Percentiles rank a stretch among this genome's conserved stretches.
Evolutionary conservation across 2,888 invertebrate genomes (phyloP).

Genomic region (Phaonia tiefii): DNA sequence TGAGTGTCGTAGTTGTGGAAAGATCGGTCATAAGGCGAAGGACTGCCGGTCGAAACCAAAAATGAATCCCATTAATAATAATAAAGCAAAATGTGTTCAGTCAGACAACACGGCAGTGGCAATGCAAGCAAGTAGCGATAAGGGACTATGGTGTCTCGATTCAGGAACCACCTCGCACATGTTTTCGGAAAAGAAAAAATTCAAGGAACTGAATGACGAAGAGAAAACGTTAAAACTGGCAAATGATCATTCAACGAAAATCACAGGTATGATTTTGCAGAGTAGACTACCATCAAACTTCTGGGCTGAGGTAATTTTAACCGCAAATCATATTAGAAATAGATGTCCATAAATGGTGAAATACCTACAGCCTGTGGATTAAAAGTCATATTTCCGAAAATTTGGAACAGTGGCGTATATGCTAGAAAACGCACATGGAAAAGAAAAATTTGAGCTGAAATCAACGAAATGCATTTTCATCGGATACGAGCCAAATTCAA

Average conservation of each 20-base stretch:
- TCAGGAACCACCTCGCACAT: slow-evolving; percentile 48
- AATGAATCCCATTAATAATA: too few species aligned
- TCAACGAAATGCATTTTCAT: too few species aligned
- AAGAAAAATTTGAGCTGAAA: too few species aligned
- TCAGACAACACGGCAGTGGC: too few species aligned
- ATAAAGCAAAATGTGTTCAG: too few species aligned
- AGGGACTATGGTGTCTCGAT: slow-evolving; percentile 37
- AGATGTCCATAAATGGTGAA: not conserved
- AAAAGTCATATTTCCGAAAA: too few species aligned
- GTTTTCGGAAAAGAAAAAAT: too few species aligned
- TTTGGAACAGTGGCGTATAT: not conserved
- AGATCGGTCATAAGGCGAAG: too few species aligned
- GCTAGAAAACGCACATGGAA: not conserved
- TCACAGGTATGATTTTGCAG: slow-evolving; percentile 3
- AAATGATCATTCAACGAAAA: slow-evolving; percentile 22
- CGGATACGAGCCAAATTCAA: not conserved
- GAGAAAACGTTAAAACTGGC: slow-evolving; percentile 15
- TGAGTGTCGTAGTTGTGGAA: too few species aligned
- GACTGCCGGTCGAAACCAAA: too few species aligned
- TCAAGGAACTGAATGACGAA: too few species aligned
- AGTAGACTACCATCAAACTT: slow-evolving; percentile 67
- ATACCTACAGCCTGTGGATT: too few species aligned
- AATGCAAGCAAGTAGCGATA: not conserved
- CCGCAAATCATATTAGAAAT: slow-evolving; percentile 65
- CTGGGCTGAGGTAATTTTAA: slow-evolving; percentile 72